Evolutionary conservation across 1,140 invertebrate genomes (phyloP).

Genomic region (Drosophila mayri): DNA sequence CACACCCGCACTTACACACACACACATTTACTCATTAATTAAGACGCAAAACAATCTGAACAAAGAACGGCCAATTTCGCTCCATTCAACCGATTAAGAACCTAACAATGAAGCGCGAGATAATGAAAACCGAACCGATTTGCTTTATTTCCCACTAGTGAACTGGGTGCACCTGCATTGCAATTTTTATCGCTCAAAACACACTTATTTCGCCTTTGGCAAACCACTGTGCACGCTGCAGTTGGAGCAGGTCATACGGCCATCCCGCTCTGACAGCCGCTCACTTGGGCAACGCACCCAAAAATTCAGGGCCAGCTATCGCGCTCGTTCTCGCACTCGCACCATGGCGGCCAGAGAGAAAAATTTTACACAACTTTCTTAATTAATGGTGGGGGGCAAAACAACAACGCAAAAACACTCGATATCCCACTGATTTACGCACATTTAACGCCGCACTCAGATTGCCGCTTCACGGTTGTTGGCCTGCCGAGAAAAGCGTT

Average conservation of each 20-base stretch:
- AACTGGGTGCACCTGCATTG: constrained; percentile 18
- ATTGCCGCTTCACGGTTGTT: constrained; percentile 22
- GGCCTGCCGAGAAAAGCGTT: constrained; percentile 16
- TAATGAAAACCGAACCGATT: constrained; percentile 4
- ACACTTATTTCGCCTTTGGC: constrained; percentile 12
- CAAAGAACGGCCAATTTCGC: constrained; percentile 30
- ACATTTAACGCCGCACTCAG: constrained; percentile 47
- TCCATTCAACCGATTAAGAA: constrained; percentile 4
- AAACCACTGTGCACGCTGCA: constrained; percentile 70
- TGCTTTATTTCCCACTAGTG: not conserved
- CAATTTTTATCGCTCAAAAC: constrained; percentile 5
- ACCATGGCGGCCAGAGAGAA: constrained; percentile 68
- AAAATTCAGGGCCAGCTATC: constrained; percentile 69
- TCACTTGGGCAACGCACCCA: constrained; percentile 67
- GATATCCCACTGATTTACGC: constrained; percentile 43
- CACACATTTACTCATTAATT: constrained; percentile 21
- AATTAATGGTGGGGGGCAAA: constrained; percentile 61
- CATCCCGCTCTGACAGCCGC: constrained; percentile 51
- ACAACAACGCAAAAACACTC: constrained; percentile 53
- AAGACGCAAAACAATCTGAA: constrained; percentile 54
- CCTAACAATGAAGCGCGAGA: constrained; percentile 2
- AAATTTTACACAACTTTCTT: constrained; percentile 82
- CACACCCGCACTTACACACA: constrained; percentile 18
- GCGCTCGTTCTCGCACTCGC: constrained; percentile 59
- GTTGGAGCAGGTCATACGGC: constrained; percentile 51